Base-by-base conservation (phyloP, 35 echinoderm and acorn worm species). In the Stichopus chloronotus region DNA sequence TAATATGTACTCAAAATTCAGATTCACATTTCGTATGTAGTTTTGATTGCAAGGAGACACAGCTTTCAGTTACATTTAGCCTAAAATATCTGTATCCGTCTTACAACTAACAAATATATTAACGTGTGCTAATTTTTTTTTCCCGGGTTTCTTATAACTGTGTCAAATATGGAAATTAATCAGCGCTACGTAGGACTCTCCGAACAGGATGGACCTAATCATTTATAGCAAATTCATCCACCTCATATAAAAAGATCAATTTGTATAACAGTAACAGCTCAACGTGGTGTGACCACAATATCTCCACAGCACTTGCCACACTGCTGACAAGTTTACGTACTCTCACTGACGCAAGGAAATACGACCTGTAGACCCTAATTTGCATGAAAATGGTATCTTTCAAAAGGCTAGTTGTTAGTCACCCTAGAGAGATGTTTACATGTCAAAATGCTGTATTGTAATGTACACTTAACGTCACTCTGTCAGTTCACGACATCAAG, bases 381-480 rank as follows among this genome's bases (percentile, higher is more conserved):
- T 85, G 82, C 24, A 58, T 85, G 82, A 25, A 85, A 58, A 56
- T 58, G 57, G 82, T 85, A 58, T 85, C 55, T 17, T 85, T 85
- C 82, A 58, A 25, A 85, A 7, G 25, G 82, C n/a, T 85, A 7
- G 52, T 83, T 19, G 52, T n/a, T 57, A 58, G 55, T 85, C 19
- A 58, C 82, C 82, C 82, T 58, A 59, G 82, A 85, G 82, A 85
- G 55, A 17, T 59, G 82, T 85, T 74, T 74, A 58, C 55, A 85
- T 85, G 82, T 85, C 82, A 85, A 85, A 85, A 85, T 58, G 82
- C 55, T 85, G 57, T 58, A 59, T 85, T 58, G 57, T 57, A 58
- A 58, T 56, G 55, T 55, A 85, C 82, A 58, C 82, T 59, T 85
- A 56, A 85, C 57, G 82, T 85, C 82, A 85, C 82, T 85, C 82